phyloP scores from a whole-genome alignment of 1,140 invertebrate species.

The Lordiphosa stackelbergi region DNA sequence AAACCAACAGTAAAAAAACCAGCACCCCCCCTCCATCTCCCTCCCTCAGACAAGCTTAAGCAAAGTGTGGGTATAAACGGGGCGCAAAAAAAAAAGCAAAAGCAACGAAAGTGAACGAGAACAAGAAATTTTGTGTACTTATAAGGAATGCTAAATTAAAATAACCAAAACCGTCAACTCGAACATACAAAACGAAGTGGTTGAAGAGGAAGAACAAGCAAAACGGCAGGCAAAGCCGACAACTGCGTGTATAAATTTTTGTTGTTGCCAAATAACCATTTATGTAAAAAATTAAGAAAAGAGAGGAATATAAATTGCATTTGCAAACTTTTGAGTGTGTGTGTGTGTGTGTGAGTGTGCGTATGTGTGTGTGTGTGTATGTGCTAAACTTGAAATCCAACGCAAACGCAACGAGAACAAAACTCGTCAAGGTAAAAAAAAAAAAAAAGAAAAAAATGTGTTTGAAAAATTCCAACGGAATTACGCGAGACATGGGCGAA shows the following conservation, averaged over 20 bases:
- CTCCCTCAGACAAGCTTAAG: no score
- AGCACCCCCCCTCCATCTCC: background rate
- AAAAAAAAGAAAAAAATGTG: slow-evolving; percentile 40
- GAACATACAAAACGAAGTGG: slow-evolving; percentile 28
- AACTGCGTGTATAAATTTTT: slow-evolving; percentile 32
- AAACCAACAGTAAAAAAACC: slow-evolving; percentile 4
- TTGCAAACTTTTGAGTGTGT: slow-evolving; percentile 44
- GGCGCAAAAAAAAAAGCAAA: background rate
- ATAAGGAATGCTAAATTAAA: slow-evolving; percentile 22
- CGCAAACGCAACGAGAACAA: slow-evolving; percentile 58
- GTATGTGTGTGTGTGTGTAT: slow-evolving; percentile 24
- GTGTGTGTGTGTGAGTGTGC: slow-evolving; percentile 28
- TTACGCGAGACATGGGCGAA: slow-evolving; percentile 56
- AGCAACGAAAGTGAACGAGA: slow-evolving; percentile 28
- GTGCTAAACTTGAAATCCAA: slow-evolving; percentile 63
- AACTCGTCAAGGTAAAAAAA: slow-evolving; percentile 70
- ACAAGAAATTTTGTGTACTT: slow-evolving; percentile 36
- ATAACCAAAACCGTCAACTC: slow-evolving; percentile 29
- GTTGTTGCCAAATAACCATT: slow-evolving; percentile 18
- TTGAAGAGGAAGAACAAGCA: slow-evolving; percentile 18
- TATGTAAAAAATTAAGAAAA: slow-evolving; percentile 7
- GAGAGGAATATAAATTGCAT: slow-evolving; percentile 34
- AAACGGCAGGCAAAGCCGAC: slow-evolving; percentile 30
- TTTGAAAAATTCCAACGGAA: slow-evolving; percentile 67
- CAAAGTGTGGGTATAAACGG: no score